Percentiles rank a stretch among this genome's conserved stretches.
phyloP scores from a whole-genome alignment of 2,113 vertebrate species.

The Zosterops borbonicus region DNA sequence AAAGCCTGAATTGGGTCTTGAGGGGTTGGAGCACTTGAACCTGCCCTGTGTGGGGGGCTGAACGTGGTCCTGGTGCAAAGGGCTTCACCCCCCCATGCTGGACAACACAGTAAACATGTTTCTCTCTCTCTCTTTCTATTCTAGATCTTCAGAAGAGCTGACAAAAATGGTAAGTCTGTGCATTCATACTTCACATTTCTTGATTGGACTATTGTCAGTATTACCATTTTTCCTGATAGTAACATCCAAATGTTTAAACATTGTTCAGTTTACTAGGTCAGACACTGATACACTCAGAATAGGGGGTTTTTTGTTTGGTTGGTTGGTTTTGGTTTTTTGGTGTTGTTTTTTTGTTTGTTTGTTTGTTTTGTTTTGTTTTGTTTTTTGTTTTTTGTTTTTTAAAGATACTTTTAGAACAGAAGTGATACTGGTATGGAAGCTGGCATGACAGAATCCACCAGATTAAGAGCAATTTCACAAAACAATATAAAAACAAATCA shows the following conservation, averaged over 20 bases:
- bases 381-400: not conserved
- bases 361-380: no score
- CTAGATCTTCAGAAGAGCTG: conserved; percentile 81
- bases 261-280: not conserved
- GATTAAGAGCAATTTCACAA: not conserved
- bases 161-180: conserved; percentile 80
- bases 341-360: not conserved
- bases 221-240: not conserved
- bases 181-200: not conserved
- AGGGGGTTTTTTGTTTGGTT: no score
- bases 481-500: not conserved
- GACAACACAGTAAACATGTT: not conserved
- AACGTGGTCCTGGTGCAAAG: accelerated
- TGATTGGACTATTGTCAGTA: not conserved
- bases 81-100: not conserved
- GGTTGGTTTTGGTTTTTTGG: no score
- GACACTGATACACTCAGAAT: accelerated
- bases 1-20: not conserved
- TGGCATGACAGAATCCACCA: not conserved
- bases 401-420: not conserved
- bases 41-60: not conserved
- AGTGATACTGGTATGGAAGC: not conserved
- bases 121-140: conserved; percentile 59
- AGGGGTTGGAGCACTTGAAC: not conserved
- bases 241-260: not conserved